Evolutionary conservation across 2,797 vertebrate species (phyloP), one percentile per base, ranked within the genome.

Genomic region (Synaphobranchus kaupii): DNA sequence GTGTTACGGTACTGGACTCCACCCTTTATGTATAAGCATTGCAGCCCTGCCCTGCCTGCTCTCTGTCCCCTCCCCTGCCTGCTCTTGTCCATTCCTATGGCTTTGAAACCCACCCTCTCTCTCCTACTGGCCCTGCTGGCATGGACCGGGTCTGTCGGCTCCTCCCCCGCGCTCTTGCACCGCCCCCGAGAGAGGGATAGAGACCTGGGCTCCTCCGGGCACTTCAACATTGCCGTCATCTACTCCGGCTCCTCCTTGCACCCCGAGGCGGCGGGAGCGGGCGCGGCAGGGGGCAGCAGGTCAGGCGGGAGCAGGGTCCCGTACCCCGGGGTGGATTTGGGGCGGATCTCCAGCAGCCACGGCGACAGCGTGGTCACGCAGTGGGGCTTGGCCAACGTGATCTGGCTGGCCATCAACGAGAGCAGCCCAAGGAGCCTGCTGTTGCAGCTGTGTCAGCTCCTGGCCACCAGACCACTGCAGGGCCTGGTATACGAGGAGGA

Each of bases 401-500:
- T 97, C 91, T 97, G 96, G 94, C 93, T 97, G 92, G 91, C 95
- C 0, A 96, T 99, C 90, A 98, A 99, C 17, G 97, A 98, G 94
- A 98, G 97, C 92, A 97, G 98, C 92, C 98, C 98, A 0, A 97
- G 97, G 2, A 97, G 96, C 90, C 95, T 99, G 34, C 96, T 99
- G 91, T 95, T 98, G 91, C 97, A 98, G 89, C 96, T 98, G 90
- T 99, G 98, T 89, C 97, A 98, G 92, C 96, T 98, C 86, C 96
- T 99, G 93, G 97, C 96, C 90, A 97, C 97, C 89, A 96, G 98
- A 63, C 97, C 97, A 0, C 96, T 98, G 90, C 98, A 99, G 92
- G 98, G 98, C 76, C 95, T 99, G 48, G 98, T 99, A 90, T 99
- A 98, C 89, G 98, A 99, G 94, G 97, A 99, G 89, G 97, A 98